Evolutionary conservation across 2,797 vertebrate species (phyloP).

Genomic region (Sebastes trivittatus): DNA sequence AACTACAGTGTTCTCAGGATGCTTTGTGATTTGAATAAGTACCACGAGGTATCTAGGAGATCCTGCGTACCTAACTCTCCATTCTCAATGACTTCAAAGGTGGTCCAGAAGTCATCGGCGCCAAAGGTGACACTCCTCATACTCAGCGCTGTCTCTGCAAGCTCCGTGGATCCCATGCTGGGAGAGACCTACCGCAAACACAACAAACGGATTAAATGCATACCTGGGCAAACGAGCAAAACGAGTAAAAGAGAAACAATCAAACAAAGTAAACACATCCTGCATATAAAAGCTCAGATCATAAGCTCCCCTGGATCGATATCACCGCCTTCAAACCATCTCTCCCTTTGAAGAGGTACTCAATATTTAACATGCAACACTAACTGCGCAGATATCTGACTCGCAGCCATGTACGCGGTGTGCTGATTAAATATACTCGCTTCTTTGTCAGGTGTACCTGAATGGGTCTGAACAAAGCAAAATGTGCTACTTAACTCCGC

Average conservation of each 20-base stretch:
- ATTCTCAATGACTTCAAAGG: constrained; percentile 95
- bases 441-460: background rate
- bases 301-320: background rate
- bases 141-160: constrained; percentile 86
- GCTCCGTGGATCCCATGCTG: constrained; percentile 87
- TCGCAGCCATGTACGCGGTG: background rate
- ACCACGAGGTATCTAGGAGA: background rate
- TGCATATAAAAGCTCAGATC: constrained; percentile 1
- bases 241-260: background rate
- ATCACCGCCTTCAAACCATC: background rate
- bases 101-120: constrained; percentile 87
- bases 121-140: constrained; percentile 83
- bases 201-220: background rate
- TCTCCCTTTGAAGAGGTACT: background rate
- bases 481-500: constrained; percentile 24
- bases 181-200: constrained; percentile 86
- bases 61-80: constrained; percentile 90
- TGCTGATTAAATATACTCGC: constrained; percentile 17
- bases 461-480: background rate
- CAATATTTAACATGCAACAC: constrained; percentile 17
- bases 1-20: background rate
- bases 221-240: background rate
- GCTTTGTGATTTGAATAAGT: background rate
- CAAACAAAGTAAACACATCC: background rate
- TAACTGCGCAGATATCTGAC: background rate